phyloP scores from a whole-genome alignment of 2,113 vertebrate genomes.

The Todiramphus saurophagus region DNA sequence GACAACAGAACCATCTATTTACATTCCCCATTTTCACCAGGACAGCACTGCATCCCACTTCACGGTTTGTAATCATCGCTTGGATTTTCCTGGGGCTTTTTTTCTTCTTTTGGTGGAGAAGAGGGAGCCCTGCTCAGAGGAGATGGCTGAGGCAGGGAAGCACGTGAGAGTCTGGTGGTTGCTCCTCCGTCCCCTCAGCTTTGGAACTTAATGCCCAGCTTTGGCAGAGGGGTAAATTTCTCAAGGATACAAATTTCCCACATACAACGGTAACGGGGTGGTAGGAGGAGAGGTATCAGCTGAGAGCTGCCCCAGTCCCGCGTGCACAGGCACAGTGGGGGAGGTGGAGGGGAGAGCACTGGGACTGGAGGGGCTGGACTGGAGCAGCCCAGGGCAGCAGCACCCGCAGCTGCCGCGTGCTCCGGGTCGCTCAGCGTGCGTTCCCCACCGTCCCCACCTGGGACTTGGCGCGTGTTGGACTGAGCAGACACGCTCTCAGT shows the following conservation, averaged over 20 bases:
- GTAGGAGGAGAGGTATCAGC: not conserved
- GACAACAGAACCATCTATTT: constrained; percentile 79
- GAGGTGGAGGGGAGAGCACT: accelerated
- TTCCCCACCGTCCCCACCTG: not conserved
- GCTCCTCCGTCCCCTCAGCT: not conserved
- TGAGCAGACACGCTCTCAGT: not conserved
- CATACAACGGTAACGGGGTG: accelerated
- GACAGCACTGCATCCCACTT: constrained; percentile 88
- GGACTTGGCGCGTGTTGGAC: not conserved
- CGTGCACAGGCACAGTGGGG: not conserved
- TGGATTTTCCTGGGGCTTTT: not conserved
- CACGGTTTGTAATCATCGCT: constrained; percentile 78
- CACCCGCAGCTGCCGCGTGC: not conserved
- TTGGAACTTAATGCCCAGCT: not conserved
- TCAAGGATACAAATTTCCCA: not conserved
- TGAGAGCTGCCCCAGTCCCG: not conserved
- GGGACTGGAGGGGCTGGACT: not conserved
- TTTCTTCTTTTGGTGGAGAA: not conserved
- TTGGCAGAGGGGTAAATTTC: not conserved
- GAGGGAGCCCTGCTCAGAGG: not conserved
- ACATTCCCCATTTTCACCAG: constrained; percentile 86
- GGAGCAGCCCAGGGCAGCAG: not conserved
- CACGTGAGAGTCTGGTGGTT: accelerated
- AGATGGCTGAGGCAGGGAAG: not conserved
- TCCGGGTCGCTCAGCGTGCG: not conserved